phyloP scores from a whole-genome alignment of 2,113 vertebrate genomes.

The Nothoprocta perdicaria region DNA sequence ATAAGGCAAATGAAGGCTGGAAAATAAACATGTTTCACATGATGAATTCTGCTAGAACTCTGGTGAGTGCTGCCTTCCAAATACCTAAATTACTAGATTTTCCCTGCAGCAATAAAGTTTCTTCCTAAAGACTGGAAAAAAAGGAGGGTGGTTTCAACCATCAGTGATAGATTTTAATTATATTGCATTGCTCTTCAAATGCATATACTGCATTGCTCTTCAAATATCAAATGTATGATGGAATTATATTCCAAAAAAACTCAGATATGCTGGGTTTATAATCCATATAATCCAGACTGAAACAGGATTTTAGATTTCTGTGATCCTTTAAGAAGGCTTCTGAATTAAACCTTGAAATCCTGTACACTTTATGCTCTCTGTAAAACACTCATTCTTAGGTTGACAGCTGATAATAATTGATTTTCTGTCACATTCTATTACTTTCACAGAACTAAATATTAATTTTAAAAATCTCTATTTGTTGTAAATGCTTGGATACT shows the following conservation, averaged over 20 bases:
- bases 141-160: neutral
- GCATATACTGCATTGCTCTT: neutral
- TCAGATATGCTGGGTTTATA: neutral
- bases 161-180: neutral
- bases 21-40: neutral
- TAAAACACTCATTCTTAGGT: conserved; percentile 27
- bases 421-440: conserved; percentile 59
- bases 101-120: neutral
- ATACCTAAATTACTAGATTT: neutral
- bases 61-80: neutral
- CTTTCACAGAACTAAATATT: conserved; percentile 18
- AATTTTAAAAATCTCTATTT: conserved; percentile 7
- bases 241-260: neutral
- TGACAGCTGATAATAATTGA: conserved; percentile 57
- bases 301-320: neutral
- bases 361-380: neutral
- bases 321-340: conserved; percentile 4
- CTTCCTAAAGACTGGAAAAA: neutral
- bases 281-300: neutral
- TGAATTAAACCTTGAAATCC: conserved; percentile 51
- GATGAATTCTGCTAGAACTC: neutral
- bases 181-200: neutral
- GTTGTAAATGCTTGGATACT: neutral
- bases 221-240: neutral
- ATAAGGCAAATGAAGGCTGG: neutral